These are phyloP conservation scores for Gorsachius magnificus DNA, from an alignment of 2,797 vertebrate genomes.

Conservation along the genomic window DNA sequence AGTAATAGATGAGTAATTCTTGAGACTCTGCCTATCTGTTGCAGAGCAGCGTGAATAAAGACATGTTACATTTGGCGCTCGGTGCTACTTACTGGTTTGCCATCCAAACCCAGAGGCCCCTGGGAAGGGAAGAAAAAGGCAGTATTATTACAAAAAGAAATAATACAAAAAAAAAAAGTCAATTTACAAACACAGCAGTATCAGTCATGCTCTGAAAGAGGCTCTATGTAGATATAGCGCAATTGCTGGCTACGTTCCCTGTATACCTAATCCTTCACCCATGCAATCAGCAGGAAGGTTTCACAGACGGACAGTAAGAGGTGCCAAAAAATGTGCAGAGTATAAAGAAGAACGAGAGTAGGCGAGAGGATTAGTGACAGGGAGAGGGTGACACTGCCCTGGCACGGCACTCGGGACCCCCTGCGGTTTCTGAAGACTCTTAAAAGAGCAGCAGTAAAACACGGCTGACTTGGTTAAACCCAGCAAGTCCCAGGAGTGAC, in stretches of 20 bases:
- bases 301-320: slow-evolving; percentile 7
- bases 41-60: background rate
- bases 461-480: background rate
- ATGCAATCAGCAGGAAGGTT: slow-evolving; percentile 35
- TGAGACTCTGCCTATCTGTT: background rate
- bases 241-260: background rate
- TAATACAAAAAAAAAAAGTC: background rate
- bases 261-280: slow-evolving; percentile 2
- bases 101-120: slow-evolving; percentile 95
- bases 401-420: background rate
- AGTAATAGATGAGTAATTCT: background rate
- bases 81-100: slow-evolving; percentile 89
- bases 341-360: background rate
- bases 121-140: slow-evolving; percentile 67
- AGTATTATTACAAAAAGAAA: background rate
- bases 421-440: background rate
- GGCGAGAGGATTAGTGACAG: slow-evolving; percentile 40
- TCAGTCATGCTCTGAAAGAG: slow-evolving; percentile 6
- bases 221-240: background rate
- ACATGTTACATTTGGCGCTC: background rate
- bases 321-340: background rate
- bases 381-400: background rate
- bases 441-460: background rate
- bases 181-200: background rate
- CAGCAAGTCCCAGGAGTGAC: background rate